Base-by-base conservation (phyloP, 53 echinoderm and acorn worm species). In the Actinopyga echinites region DNA sequence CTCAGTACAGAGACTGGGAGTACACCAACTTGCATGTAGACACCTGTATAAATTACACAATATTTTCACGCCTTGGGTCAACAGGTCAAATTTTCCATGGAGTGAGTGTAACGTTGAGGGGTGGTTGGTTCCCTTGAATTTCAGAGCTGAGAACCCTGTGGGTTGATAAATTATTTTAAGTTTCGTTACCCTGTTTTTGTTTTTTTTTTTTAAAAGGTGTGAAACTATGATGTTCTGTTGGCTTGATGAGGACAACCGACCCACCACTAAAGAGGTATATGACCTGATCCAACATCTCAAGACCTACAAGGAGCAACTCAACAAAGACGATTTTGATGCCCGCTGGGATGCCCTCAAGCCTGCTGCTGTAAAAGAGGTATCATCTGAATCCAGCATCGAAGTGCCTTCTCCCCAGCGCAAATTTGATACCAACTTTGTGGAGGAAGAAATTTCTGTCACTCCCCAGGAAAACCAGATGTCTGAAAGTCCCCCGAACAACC, bases 141-240 rank as follows among this genome's bases (percentile, higher is more conserved):
- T n/a, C n/a, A n/a, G n/a, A n/a, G n/a, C n/a, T n/a, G n/a, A n/a
- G n/a, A n/a, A n/a, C n/a, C n/a, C n/a, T n/a, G n/a, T n/a, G n/a
- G n/a, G n/a, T n/a, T n/a, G n/a, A n/a, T n/a, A n/a, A n/a, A n/a
- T n/a, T n/a, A n/a, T n/a, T n/a, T n/a, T n/a, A n/a, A n/a, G n/a
- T n/a, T n/a, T n/a, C n/a, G n/a, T n/a, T n/a, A n/a, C n/a, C n/a
- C n/a, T 13, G 49, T 49, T 10, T 15, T 45, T 11, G 23, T 38
- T 78, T 5, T 32, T 42, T 11, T 56, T n/a, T 7, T 55, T 17
- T 49, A 29, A 4, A 42, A 97, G 99, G 99, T 97, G 88, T 94
- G 99, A 97, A 82, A 92, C 94, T 63, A 97, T 97, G 99, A 88
- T 89, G 91, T 92, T 90, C 75, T 97, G 99, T 80, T 97, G 99